Evolutionary conservation across 2,113 vertebrate species (phyloP), one percentile per base, ranked within the genome.

Genomic region (Paramormyrops kingsleyae): DNA sequence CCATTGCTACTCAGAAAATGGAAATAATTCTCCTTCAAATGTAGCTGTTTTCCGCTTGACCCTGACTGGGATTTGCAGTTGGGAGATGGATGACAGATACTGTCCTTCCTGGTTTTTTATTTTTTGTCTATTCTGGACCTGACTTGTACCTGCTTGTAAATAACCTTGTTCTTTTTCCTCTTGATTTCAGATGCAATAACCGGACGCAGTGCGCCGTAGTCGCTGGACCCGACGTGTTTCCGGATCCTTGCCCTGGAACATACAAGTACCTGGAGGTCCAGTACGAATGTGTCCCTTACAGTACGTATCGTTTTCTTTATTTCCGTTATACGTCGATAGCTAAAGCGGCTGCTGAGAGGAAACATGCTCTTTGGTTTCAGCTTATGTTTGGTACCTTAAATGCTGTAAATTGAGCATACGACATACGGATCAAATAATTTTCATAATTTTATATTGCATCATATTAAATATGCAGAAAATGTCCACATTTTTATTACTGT

Each of bases 191-290:
- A 93, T 96, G 92, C 97, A 99, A 95, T 93, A 96, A 96, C 90
- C 94, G 95, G 27, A 96, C 96, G 27, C 96, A 96, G 94, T 96
- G 96, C 93, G 98, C 97, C 1, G 99, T 99, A 90, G 97, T 99
- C 3, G 99, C 99, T 0, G 99, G 99, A 77, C 98, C 98, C 0
- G 98, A 99, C 47, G 98, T 99, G 87, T 99, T 99, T 94, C 98
- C 98, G 86, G 98, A 99, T 89, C 98, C 98, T 0, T 99, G 98
- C 91, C 98, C 98, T 0, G 98, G 98, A 90, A 99, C 98, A 0
- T 99, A 99, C 94, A 99, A 99, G 92, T 99, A 99, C 95, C 95
- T 99, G 91, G 98, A 99, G 95, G 98, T 96, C 91, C 96, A 96
- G 87, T 96, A 96, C 42, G 96, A 96, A 91, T 96, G 96, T 59